Percentiles rank a stretch among this genome's conserved stretches.
These are phyloP conservation scores for Drosophila antonietae DNA, from an alignment of 2,888 invertebrate species.

Conservation along the genomic window DNA sequence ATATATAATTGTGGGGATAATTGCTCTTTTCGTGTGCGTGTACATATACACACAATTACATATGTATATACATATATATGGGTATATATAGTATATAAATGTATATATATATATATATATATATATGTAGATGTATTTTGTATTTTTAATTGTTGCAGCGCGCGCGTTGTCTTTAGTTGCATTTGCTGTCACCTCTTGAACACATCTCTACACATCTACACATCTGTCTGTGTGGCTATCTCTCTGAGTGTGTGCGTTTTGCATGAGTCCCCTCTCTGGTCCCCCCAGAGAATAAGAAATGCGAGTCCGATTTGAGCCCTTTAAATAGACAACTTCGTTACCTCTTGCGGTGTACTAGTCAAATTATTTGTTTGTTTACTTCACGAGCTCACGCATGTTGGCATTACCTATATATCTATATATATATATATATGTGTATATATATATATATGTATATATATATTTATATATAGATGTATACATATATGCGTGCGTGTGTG, in stretches of 20 bases:
- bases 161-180: neutral
- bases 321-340: constrained; percentile 8
- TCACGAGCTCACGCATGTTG: neutral
- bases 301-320: neutral
- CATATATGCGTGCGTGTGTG: neutral
- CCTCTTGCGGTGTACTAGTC: constrained; percentile 12
- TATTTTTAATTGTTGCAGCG: neutral
- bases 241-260: neutral
- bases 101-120: neutral
- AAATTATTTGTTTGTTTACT: constrained; percentile 21
- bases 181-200: neutral
- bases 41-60: too few species aligned
- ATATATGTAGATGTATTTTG: too few species aligned
- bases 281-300: neutral
- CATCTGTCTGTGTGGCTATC: neutral
- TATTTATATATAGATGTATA: too few species aligned
- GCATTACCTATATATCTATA: too few species aligned
- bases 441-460: too few species aligned
- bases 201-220: neutral
- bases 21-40: too few species aligned
- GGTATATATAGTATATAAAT: neutral
- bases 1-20: neutral
- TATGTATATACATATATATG: neutral
- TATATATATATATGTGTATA: too few species aligned
- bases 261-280: too few species aligned